These are phyloP conservation scores for Drosophila lutescens DNA, from an alignment of 2,888 invertebrate genomes.

Conservation along the genomic window DNA sequence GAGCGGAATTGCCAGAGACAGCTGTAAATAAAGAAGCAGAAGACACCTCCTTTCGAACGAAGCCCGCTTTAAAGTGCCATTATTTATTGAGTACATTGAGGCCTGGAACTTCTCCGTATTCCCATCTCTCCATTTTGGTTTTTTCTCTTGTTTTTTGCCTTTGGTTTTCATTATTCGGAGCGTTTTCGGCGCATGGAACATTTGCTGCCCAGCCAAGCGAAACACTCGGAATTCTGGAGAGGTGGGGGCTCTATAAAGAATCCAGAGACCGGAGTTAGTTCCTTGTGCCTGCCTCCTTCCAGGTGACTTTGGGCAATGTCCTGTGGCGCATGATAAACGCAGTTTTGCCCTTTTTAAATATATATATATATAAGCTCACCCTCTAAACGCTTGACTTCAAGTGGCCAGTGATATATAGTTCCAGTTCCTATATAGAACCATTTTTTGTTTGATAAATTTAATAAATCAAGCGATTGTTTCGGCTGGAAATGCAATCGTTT, in stretches of 20 bases:
- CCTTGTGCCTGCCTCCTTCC: constrained; percentile 21
- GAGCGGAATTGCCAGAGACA: constrained; percentile 58
- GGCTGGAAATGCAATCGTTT: constrained; percentile 64
- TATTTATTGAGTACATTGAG: constrained; percentile 66
- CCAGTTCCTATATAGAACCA: constrained; percentile 3
- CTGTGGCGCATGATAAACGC: constrained; percentile 71
- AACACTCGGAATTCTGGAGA: constrained; percentile 25
- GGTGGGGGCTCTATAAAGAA: constrained; percentile 1
- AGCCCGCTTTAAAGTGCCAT: constrained; percentile 61
- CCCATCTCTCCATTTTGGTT: constrained; percentile 5
- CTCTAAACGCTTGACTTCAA: constrained; percentile 15
- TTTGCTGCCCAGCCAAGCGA: constrained; percentile 68
- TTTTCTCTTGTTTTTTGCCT: constrained; percentile 4
- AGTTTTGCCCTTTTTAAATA: constrained; percentile 64
- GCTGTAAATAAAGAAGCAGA: constrained; percentile 36
- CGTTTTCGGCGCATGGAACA: constrained; percentile 64
- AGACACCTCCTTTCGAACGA: constrained; percentile 1
- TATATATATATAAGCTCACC: constrained; percentile 36
- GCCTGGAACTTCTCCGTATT: constrained; percentile 29
- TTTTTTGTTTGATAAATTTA: constrained; percentile 63
- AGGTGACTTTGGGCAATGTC: constrained; percentile 70
- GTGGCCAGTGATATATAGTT: constrained; percentile 32
- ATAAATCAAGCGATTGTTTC: constrained; percentile 63
- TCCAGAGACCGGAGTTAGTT: constrained; percentile 8
- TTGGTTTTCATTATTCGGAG: constrained; percentile 50